phyloP scores from a whole-genome alignment of 2,113 vertebrate species.

The Choloepus hoffmanni region DNA sequence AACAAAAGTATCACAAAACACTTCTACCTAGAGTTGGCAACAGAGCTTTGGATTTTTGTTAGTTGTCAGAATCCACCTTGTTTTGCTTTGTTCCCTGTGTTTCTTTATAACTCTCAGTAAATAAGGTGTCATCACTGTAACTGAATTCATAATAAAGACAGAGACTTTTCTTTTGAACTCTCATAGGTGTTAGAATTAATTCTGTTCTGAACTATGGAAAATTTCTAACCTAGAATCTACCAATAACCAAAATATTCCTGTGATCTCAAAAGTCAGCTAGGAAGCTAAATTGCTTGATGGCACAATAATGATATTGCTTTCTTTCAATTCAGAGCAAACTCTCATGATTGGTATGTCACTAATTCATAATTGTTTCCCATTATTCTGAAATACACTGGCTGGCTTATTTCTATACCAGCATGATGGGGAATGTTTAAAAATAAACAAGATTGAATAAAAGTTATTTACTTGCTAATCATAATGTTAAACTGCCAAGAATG shows the following conservation, averaged over 20 bases:
- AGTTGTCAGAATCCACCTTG: background rate
- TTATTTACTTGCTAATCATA: background rate
- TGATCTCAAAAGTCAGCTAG: slow-evolving; percentile 14
- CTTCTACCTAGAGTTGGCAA: background rate
- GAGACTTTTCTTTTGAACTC: slow-evolving; percentile 6
- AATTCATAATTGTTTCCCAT: slow-evolving; percentile 8
- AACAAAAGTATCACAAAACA: slow-evolving; percentile 33
- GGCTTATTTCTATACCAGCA: background rate
- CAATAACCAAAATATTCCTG: slow-evolving; percentile 21
- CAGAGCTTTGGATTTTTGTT: background rate
- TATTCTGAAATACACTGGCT: background rate
- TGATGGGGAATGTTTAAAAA: background rate
- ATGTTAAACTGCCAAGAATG: background rate
- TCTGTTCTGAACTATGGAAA: background rate
- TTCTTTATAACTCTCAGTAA: background rate
- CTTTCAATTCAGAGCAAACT: slow-evolving; percentile 29
- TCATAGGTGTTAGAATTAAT: slow-evolving; percentile 24
- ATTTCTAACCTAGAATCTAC: background rate
- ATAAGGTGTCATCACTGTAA: background rate
- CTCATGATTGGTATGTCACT: background rate
- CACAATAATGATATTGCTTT: slow-evolving; percentile 8
- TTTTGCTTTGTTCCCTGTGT: background rate
- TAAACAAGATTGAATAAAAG: slow-evolving; percentile 1
- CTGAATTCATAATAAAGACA: background rate
- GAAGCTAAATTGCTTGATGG: background rate